Percentiles rank a stretch among this genome's conserved stretches.
phyloP scores from a whole-genome alignment of 30 jellyfish, hydroid and myxozoan species.

The Chironex yamaguchii region DNA sequence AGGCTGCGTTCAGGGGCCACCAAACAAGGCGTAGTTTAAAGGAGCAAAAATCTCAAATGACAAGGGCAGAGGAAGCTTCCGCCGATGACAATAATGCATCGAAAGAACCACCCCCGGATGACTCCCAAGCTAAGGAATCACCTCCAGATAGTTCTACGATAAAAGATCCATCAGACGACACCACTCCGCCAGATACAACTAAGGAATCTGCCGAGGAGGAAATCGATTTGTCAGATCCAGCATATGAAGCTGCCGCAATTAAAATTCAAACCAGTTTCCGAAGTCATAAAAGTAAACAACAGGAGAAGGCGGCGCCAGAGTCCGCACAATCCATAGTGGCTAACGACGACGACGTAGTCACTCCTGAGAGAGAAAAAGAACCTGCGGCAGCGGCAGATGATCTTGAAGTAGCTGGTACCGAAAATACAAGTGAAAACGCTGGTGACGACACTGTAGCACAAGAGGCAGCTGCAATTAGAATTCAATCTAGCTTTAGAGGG shows the following conservation, averaged over 20 bases:
- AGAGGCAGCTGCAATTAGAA: constrained; percentile 72
- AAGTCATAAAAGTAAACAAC: constrained; percentile 87
- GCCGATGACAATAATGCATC: background rate
- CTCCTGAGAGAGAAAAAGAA: background rate
- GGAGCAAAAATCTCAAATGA: constrained; percentile 6
- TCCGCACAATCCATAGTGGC: background rate
- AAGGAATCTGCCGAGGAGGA: background rate
- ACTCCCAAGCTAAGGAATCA: background rate
- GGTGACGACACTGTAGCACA: background rate
- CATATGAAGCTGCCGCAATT: constrained; percentile 84
- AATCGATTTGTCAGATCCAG: background rate
- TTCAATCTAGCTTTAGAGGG: constrained; percentile 78
- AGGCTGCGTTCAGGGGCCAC: constrained; percentile 84
- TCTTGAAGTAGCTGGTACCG: background rate
- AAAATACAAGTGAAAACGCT: background rate
- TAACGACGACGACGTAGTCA: background rate
- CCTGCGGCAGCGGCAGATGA: background rate
- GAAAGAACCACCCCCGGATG: background rate
- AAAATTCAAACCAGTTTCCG: constrained; percentile 88
- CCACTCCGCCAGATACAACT: background rate
- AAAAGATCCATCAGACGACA: background rate
- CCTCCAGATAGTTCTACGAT: background rate
- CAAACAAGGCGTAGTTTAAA: constrained; percentile 52
- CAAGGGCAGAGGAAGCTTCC: background rate
- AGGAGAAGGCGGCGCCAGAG: constrained; percentile 58